Base-by-base conservation (phyloP, 2,888 invertebrate genomes). In the Andrena flavipes region DNA sequence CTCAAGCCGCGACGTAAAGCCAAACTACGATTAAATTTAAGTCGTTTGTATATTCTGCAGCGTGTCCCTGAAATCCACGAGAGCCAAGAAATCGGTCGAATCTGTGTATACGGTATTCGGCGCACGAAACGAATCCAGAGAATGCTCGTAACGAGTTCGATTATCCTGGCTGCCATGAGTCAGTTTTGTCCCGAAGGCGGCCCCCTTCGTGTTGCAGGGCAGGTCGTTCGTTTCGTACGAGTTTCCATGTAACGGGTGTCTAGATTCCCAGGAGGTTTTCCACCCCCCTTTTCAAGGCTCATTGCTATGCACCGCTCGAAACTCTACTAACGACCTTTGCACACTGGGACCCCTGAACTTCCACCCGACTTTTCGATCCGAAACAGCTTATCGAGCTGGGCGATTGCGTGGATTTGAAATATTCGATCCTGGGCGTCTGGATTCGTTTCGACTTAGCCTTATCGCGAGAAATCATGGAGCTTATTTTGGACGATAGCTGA, bases 291-390 rank as follows among this genome's bases (percentile, higher is more conserved):
- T 88, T 89, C 87, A 86, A 85, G 89, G 85, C 91, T 93, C 93
- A 94, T 93, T 93, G 93, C 91, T 93, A 94, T 94, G 94, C 93
- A 93, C 93, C 92, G 93, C 91, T 90, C 90, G 92, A 89, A 84
- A 88, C 88, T 88, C 83, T 84, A 81, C 92, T 92, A 92, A 92
- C 92, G 92, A 92, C 90, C 90, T 91, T 88, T 86, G 88, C 90
- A 87, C 88, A 85, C 88, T 76, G 73, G 76, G 42, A 76, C 74
- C 76, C 67, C 82, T 42, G 72, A 67, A 76, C 65, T 63, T 85
- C 71, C 78, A 69, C 60, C 59, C 81, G 77, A 77, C 81, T 80
- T 82, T 76, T 82, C 80, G 82, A 84, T 75, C 72, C 73, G 72
- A 79, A 82, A 82, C 80, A 74, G 82, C 76, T 79, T 84, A 76